phyloP scores from a whole-genome alignment of 2,113 vertebrate genomes.

The Macquaria australasica region DNA sequence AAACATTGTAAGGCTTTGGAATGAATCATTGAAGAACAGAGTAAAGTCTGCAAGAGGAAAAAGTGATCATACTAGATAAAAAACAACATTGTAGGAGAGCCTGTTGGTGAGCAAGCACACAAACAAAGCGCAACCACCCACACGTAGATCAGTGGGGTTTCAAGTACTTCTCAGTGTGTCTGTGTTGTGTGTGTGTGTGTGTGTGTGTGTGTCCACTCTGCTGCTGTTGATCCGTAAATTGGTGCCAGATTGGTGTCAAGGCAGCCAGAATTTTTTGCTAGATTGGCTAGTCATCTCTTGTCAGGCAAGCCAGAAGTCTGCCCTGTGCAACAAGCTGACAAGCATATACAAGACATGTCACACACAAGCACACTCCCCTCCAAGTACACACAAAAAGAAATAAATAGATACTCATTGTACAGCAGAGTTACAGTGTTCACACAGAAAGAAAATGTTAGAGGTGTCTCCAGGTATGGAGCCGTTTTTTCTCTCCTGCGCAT shows the following conservation, averaged over 20 bases:
- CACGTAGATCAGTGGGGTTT: constrained; percentile 34
- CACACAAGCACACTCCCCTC: not conserved
- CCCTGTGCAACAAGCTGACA: constrained; percentile 71
- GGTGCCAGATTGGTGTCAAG: constrained; percentile 75
- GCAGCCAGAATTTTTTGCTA: constrained; percentile 47
- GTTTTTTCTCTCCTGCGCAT: constrained; percentile 31
- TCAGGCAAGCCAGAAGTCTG: constrained; percentile 51
- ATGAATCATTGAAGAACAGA: constrained; percentile 13
- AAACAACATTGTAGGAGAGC: constrained; percentile 5
- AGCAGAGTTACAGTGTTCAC: not conserved
- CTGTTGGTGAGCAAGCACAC: constrained; percentile 32
- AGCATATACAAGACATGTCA: constrained; percentile 46
- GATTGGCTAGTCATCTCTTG: constrained; percentile 70
- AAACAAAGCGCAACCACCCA: constrained; percentile 45
- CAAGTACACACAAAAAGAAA: constrained; percentile 16
- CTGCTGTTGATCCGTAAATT: constrained; percentile 73
- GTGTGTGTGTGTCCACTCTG: constrained; percentile 41
- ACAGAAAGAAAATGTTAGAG: not conserved
- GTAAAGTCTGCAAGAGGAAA: not conserved
- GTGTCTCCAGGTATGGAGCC: constrained; percentile 42
- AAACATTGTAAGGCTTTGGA: not conserved
- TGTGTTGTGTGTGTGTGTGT: constrained; percentile 2
- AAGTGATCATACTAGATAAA: not conserved
- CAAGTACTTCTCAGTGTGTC: not conserved
- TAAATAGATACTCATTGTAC: not conserved